Conservation (phyloP, 2,888 invertebrate genomes). For the Euplagia quadripunctaria region DNA sequence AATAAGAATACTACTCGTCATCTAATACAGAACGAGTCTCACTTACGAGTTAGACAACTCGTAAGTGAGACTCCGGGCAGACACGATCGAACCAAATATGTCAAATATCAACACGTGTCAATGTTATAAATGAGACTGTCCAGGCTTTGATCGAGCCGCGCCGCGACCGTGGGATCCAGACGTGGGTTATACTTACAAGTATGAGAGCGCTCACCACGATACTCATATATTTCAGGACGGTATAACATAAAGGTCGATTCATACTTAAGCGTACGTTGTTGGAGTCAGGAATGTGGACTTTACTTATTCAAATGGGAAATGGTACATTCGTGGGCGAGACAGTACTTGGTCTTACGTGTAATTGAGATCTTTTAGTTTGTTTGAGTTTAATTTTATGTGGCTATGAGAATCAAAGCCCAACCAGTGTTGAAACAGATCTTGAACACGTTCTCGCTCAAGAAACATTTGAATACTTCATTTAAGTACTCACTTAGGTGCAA, state of each 20-base stretch:
- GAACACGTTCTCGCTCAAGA: slow-evolving; percentile 13
- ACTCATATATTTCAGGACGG: slow-evolving; percentile 32
- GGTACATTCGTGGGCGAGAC: slow-evolving; percentile 19
- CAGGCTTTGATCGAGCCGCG: slow-evolving; percentile 69
- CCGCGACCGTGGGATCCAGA: slow-evolving; percentile 66
- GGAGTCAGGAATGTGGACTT: background rate
- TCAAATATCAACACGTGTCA: slow-evolving; percentile 75
- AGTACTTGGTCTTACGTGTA: slow-evolving; percentile 17
- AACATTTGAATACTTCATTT: background rate
- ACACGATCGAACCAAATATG: slow-evolving; percentile 61
- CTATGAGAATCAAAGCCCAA: slow-evolving; percentile 16
- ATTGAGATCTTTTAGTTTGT: slow-evolving; percentile 28
- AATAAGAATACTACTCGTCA: background rate
- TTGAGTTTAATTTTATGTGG: slow-evolving; percentile 22
- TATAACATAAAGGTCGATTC: slow-evolving; percentile 10
- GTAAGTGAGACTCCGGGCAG: slow-evolving; percentile 28
- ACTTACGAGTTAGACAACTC: no score
- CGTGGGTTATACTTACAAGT: slow-evolving; percentile 31
- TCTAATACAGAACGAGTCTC: slow-evolving; percentile 9
- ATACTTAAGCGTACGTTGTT: background rate
- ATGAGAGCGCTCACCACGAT: slow-evolving; percentile 29
- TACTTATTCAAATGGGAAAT: slow-evolving; percentile 14
- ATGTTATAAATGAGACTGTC: slow-evolving; percentile 75
- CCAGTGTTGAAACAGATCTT: background rate
- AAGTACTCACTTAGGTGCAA: background rate